Evolutionary conservation across 1,140 invertebrate genomes (phyloP), one percentile per base, ranked within the genome.

Genomic region (Eufriesea mexicana): DNA sequence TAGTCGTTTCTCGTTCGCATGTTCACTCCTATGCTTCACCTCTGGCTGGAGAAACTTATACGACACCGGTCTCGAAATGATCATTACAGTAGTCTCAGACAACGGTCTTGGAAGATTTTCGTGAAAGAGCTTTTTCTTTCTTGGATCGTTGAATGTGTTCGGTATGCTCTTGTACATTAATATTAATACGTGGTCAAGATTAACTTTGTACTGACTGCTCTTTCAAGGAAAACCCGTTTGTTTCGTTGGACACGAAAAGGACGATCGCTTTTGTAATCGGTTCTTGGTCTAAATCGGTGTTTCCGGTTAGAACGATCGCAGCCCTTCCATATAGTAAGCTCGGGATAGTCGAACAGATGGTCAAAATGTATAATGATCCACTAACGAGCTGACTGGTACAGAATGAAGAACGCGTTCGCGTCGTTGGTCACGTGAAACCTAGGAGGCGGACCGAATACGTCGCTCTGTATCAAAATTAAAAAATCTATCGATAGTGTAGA

Each of bases 71-170:
- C 28, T 54, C 57, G 49, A 78, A 55, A 71, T 55, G 49, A 73
- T 86, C 42, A 54, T 83, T 62, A 54, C 84, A 77, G 79, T 83
- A 86, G 68, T 87, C 86, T 86, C 86, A 54, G 74, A 79, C 64
- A 71, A 42, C 78, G 70, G 23, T 57, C 2, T 64, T 28, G 42
- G 8, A 70, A 20, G 68, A 66, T 86, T 83, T 70, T 83, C 75
- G 64, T 73, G 74, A 81, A 83, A 83, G 79, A 54, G 85, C 64
- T 57, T 47, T 47, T 68, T 68, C 45, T 49, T n/a, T 68, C 7
- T 45, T n/a, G 64, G 28, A 59, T 57, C 72, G 55, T 71, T 12
- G n/a, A 57, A 73, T 23, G 25, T 66, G 35, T 42, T 66, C 62
- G 9, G 1, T 42, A 23, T 28, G 25, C 47, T 35, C 25, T 51